phyloP scores from a whole-genome alignment of 2,113 vertebrate genomes.

The Ceuthmochares aereus region DNA sequence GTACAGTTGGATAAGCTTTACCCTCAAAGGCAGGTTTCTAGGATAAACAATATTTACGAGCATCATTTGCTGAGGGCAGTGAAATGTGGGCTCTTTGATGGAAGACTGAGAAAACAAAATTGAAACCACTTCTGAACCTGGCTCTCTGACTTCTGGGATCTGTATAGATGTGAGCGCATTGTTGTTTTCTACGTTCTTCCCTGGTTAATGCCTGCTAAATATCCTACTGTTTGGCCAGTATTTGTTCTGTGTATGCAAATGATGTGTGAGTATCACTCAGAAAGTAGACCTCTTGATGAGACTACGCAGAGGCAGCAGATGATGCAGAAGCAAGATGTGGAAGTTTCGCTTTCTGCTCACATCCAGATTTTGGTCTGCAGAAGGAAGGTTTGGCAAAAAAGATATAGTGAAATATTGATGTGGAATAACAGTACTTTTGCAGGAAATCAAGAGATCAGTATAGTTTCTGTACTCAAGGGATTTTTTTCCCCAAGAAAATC shows the following conservation, averaged over 20 bases:
- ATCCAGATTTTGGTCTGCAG: neutral
- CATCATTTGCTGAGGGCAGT: neutral
- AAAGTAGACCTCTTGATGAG: neutral
- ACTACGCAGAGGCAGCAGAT: neutral
- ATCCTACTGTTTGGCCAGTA: neutral
- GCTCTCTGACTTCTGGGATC: neutral
- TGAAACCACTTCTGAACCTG: neutral
- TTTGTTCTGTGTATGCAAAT: neutral
- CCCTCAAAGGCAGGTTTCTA: neutral
- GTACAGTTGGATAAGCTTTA: neutral
- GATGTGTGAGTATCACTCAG: neutral
- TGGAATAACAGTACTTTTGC: neutral
- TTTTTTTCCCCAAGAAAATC: neutral
- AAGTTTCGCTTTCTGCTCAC: neutral
- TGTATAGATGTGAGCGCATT: neutral
- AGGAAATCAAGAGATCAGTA: neutral
- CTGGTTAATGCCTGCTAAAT: neutral
- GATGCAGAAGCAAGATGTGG: neutral
- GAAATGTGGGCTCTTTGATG: neutral
- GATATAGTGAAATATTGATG: accelerated
- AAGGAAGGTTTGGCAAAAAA: neutral
- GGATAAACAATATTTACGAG: neutral
- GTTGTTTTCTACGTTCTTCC: neutral
- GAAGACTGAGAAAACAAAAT: neutral
- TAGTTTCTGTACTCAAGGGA: neutral